phyloP scores from a whole-genome alignment of 2,888 invertebrate genomes.

The Uropetala carovei region DNA sequence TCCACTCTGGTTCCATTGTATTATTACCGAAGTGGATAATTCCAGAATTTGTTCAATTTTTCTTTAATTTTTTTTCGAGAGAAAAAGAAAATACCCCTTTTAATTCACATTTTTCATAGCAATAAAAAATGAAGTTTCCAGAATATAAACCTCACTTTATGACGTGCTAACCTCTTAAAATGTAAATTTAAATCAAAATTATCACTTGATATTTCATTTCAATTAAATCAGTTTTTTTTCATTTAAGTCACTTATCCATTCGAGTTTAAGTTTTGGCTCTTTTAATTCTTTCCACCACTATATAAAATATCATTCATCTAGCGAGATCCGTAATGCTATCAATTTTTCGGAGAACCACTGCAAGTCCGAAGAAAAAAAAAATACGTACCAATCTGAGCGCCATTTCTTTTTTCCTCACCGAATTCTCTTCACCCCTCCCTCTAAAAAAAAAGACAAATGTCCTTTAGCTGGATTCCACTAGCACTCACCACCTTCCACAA shows the following conservation, averaged over 20 bases:
- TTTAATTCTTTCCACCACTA: neutral
- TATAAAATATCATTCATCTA: no score
- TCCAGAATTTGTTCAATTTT: neutral
- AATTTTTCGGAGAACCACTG: no score
- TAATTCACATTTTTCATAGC: neutral
- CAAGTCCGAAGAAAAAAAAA: neutral
- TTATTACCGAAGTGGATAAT: neutral
- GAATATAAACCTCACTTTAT: neutral
- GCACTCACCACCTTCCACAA: conserved; percentile 16
- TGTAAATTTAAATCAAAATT: no score
- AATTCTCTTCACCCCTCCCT: neutral
- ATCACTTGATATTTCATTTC: no score
- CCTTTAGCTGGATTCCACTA: conserved; percentile 21
- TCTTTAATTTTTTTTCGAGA: neutral
- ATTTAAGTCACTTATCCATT: no score
- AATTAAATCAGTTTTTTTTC: no score
- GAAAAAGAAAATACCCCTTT: neutral
- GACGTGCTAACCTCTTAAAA: no score
- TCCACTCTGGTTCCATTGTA: neutral
- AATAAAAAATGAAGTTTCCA: neutral
- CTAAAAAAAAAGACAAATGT: no score
- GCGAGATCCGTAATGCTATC: no score
- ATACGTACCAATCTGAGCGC: conserved; percentile 51
- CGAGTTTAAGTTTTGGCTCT: neutral
- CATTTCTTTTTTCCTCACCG: conserved; percentile 16